phyloP scores from a whole-genome alignment of 2,888 invertebrate species.

The Oligia strigilis region DNA sequence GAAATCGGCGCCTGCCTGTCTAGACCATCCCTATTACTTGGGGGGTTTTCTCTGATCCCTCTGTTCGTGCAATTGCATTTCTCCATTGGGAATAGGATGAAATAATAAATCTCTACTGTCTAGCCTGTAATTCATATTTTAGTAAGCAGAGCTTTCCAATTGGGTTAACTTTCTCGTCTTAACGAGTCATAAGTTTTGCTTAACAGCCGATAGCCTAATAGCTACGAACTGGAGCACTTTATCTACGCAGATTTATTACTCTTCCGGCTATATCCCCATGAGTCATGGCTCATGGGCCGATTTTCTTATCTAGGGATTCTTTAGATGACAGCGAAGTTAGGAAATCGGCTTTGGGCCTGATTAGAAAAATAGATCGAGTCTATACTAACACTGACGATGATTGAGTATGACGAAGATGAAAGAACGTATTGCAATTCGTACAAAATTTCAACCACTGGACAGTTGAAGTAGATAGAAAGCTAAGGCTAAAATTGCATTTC shows the following conservation, averaged over 20 bases:
- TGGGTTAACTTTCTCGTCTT: slow-evolving; percentile 68
- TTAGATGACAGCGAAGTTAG: slow-evolving; percentile 66
- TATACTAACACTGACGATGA: background rate
- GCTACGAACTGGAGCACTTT: slow-evolving; percentile 70
- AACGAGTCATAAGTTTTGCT: slow-evolving; percentile 64
- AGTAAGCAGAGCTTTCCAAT: slow-evolving; percentile 66
- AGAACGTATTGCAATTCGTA: background rate
- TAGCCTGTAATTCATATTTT: slow-evolving; percentile 51
- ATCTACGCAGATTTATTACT: slow-evolving; percentile 76
- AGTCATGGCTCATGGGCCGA: slow-evolving; percentile 64
- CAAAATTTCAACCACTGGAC: background rate
- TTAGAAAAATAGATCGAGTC: slow-evolving; percentile 40
- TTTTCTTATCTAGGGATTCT: slow-evolving; percentile 75
- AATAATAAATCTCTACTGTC: slow-evolving; percentile 35
- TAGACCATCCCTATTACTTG: slow-evolving; percentile 78
- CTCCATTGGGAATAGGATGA: slow-evolving; percentile 20
- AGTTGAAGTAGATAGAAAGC: background rate
- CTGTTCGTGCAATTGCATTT: slow-evolving; percentile 58
- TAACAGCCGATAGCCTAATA: slow-evolving; percentile 66
- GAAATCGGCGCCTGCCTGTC: slow-evolving; percentile 81
- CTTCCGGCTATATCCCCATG: slow-evolving; percentile 66
- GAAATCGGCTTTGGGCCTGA: slow-evolving; percentile 52
- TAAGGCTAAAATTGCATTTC: background rate
- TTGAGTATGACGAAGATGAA: background rate
- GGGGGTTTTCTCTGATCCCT: slow-evolving; percentile 73